phyloP scores from a whole-genome alignment of 2,113 vertebrate genomes.

The Mus musculus region DNA sequence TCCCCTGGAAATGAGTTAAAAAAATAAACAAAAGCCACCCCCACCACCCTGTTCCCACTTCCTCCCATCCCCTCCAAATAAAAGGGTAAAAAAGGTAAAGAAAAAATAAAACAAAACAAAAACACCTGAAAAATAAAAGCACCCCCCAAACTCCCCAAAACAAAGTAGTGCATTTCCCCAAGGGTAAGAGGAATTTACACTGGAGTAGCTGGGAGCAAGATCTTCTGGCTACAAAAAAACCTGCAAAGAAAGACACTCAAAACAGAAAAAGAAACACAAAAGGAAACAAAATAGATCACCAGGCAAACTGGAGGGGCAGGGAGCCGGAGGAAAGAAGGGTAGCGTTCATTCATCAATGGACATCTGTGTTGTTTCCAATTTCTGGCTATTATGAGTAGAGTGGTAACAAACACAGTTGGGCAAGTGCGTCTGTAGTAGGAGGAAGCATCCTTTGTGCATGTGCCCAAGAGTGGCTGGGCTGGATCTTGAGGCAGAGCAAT shows the following conservation, averaged over 20 bases:
- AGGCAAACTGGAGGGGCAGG: constrained; percentile 79
- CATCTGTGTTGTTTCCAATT: no score
- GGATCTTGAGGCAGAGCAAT: neutral
- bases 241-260: constrained; percentile 86
- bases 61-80: constrained; percentile 83
- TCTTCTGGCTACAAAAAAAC: constrained; percentile 83
- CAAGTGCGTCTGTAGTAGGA: no score
- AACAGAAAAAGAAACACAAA: constrained; percentile 86
- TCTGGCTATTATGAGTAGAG: no score
- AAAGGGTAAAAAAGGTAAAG: constrained; percentile 77
- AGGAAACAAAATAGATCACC: constrained; percentile 85
- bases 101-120: constrained; percentile 67
- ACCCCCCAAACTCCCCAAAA: constrained; percentile 75
- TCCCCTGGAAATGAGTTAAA: constrained; percentile 83
- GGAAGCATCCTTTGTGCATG: no score
- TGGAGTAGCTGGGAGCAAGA: constrained; percentile 81
- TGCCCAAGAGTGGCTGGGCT: no score
- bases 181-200: constrained; percentile 82
- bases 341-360: neutral
- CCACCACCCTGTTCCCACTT: constrained; percentile 81
- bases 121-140: constrained; percentile 73
- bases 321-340: constrained; percentile 58
- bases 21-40: constrained; percentile 81
- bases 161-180: constrained; percentile 82
- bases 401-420: no score